phyloP scores from a whole-genome alignment of 2,113 vertebrate genomes.

The Craseonycteris thonglongyai region DNA sequence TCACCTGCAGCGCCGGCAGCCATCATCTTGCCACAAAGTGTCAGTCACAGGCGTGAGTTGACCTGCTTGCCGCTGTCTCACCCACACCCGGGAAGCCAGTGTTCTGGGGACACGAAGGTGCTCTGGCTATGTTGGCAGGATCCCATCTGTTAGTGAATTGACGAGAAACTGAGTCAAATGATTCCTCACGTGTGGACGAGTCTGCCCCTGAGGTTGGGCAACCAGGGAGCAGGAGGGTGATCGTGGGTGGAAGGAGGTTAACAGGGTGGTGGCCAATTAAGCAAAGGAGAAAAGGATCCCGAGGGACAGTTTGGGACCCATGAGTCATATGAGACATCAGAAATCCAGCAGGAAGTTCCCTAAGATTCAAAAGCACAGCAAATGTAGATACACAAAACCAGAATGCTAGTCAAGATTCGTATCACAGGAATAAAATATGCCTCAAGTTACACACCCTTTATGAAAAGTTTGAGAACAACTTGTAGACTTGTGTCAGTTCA shows the following conservation, averaged over 20 bases:
- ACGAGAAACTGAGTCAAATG: neutral
- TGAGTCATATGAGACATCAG: neutral
- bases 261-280: fast-evolving
- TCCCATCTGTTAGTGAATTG: neutral
- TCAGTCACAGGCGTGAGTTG: neutral
- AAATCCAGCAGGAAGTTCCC: neutral
- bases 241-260: fast-evolving
- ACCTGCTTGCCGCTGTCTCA: no score
- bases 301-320: neutral
- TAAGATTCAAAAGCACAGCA: neutral
- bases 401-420: neutral
- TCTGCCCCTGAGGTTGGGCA: no score
- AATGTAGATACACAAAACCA: neutral
- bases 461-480: neutral
- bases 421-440: neutral
- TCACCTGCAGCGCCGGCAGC: fast-evolving
- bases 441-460: neutral
- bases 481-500: fast-evolving
- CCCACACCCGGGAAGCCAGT: fast-evolving
- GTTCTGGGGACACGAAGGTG: fast-evolving
- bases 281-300: neutral
- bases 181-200: neutral
- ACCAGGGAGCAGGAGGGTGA: no score
- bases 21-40: neutral
- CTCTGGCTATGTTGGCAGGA: no score